Evolutionary conservation across 2,888 invertebrate species (phyloP), one percentile per base, ranked within the genome.

Genomic region (Stegana nigrithorax): DNA sequence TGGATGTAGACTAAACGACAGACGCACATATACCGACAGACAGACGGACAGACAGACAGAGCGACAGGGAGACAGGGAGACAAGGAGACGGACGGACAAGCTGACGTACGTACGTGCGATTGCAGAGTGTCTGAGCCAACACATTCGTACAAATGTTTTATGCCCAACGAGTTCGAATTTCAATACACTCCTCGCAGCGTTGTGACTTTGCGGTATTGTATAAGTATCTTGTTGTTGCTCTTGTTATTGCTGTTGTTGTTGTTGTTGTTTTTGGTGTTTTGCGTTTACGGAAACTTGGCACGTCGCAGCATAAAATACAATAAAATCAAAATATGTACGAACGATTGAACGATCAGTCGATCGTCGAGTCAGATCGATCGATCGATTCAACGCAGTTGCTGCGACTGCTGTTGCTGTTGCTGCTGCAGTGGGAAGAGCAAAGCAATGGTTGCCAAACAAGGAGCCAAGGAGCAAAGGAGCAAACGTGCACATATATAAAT

Each of bases 401-500:
- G n/a, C n/a, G n/a, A n/a, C n/a, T n/a, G n/a, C n/a, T n/a, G n/a
- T n/a, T n/a, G n/a, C n/a, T n/a, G n/a, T 60, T 25, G 39, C 14
- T 25, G 44, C 4, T 60, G 61, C 26, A 42, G 42, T 17, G 17
- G n/a, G 12, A n/a, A 36, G n/a, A 2, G 10, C n/a, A 36, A 2
- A 27, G 12, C 27, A 21, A 53, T 39, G 21, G 17, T n/a, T n/a
- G n/a, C n/a, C n/a, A n/a, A 45, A 19, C 10, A 26, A 62, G 62
- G 60, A 53, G 45, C 56, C 47, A 32, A 42, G 55, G 59, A 26
- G 42, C 65, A 64, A 62, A 64, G 56, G 57, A 64, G 61, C 51
- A 14, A 44, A 32, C 47, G 58, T 39, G 14, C 32, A 14, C 12
- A 14, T 7, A 14, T 73, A 81, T 81, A 80, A 81, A 81, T 82